phyloP scores from a whole-genome alignment of 2,113 vertebrate genomes.

The Gallinago jamesoni region DNA sequence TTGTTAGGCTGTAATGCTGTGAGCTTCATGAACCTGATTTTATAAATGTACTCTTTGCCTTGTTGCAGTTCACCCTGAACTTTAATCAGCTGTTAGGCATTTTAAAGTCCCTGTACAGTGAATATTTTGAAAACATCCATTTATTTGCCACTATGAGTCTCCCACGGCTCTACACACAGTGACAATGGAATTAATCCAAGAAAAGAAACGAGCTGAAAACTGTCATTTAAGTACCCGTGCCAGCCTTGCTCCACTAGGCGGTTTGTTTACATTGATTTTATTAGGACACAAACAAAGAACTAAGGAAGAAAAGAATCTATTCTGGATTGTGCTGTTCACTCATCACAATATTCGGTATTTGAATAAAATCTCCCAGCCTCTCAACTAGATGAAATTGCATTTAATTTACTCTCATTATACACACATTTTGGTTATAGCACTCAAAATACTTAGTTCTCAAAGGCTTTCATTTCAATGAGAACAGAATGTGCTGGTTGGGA shows the following conservation, averaged over 20 bases:
- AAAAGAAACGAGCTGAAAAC: not conserved
- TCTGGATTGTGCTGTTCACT: slow-evolving; percentile 18
- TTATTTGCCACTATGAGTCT: slow-evolving; percentile 40
- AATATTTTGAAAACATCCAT: slow-evolving; percentile 43
- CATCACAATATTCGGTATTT: slow-evolving; percentile 15
- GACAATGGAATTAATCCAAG: slow-evolving; percentile 28
- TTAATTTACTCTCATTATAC: slow-evolving; percentile 41
- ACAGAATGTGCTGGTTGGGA: slow-evolving; percentile 16
- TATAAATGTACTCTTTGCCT: not conserved
- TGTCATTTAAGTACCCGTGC: not conserved
- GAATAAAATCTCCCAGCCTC: not conserved
- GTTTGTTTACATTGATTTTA: slow-evolving; percentile 56
- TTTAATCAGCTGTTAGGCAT: not conserved
- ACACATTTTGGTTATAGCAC: slow-evolving; percentile 11
- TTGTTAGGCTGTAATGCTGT: not conserved
- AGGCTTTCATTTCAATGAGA: not conserved
- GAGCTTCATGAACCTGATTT: not conserved
- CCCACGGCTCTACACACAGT: not conserved
- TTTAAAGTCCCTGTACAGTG: slow-evolving; percentile 20
- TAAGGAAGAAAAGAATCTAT: not conserved
- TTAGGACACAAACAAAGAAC: slow-evolving; percentile 43
- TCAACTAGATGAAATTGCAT: slow-evolving; percentile 20
- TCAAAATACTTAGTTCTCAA: slow-evolving; percentile 6
- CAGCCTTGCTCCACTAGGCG: slow-evolving; percentile 10
- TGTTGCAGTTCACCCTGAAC: not conserved